These are phyloP conservation scores for Lomographa bimaculata DNA, from an alignment of 2,888 invertebrate species.

Conservation along the genomic window DNA sequence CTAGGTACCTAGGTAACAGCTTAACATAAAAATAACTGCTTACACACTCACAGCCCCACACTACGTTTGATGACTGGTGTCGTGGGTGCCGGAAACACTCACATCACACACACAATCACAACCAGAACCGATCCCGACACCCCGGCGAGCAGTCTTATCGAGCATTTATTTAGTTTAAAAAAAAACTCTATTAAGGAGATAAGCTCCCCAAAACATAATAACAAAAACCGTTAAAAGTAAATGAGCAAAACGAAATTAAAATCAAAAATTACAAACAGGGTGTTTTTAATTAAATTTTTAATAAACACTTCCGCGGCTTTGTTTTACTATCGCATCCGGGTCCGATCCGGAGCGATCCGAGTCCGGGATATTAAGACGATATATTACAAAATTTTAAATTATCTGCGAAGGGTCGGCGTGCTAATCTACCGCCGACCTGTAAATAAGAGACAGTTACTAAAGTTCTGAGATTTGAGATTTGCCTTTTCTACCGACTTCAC, in stretches of 20 bases:
- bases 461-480: not conserved
- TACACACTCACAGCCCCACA: too few relatives aligned
- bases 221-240: constrained; percentile 18
- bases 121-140: too few relatives aligned
- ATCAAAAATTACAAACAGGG: constrained; percentile 25
- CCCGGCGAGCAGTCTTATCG: too few relatives aligned
- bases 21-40: too few relatives aligned
- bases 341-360: constrained; percentile 13
- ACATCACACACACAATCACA: too few relatives aligned
- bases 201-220: constrained; percentile 7
- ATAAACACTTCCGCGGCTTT: constrained; percentile 32
- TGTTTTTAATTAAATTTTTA: constrained; percentile 38
- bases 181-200: too few relatives aligned
- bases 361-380: constrained; percentile 34
- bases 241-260: constrained; percentile 27
- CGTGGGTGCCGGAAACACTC: too few relatives aligned
- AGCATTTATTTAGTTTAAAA: too few relatives aligned
- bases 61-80: too few relatives aligned
- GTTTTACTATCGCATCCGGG: constrained; percentile 33
- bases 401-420: constrained; percentile 25
- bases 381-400: constrained; percentile 38
- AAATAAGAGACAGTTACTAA: constrained; percentile 1
- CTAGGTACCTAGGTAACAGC: too few relatives aligned
- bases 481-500: too few relatives aligned
- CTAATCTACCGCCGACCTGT: constrained; percentile 17